Evolutionary conservation across 2,797 vertebrate genomes (phyloP).

Genomic region (Threskiornis aethiopicus): DNA sequence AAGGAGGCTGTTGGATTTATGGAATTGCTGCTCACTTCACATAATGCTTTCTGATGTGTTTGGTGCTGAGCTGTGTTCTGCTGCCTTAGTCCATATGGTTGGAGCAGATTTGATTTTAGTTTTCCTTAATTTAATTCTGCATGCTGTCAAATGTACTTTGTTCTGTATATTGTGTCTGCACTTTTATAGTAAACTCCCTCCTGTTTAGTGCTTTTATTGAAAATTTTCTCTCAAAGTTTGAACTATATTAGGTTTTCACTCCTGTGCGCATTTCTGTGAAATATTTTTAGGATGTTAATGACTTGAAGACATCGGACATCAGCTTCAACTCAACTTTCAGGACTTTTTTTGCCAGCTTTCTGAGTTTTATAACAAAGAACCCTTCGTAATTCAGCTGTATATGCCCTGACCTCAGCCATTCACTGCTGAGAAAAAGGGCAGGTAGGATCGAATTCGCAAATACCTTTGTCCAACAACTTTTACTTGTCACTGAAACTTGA

Average conservation of each 20-base stretch:
- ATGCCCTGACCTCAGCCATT: neutral
- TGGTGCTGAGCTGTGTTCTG: constrained; percentile 50
- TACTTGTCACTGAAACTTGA: neutral
- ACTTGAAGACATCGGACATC: neutral
- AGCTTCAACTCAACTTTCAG: neutral
- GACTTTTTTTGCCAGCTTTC: neutral
- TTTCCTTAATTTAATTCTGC: constrained; percentile 60
- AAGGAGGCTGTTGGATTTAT: constrained; percentile 30
- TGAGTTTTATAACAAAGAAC: neutral
- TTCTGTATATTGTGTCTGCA: constrained; percentile 50
- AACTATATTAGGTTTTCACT: constrained; percentile 3
- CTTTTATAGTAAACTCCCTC: constrained; percentile 43
- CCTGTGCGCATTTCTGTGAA: neutral
- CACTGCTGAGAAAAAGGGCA: neutral
- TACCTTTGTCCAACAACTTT: neutral
- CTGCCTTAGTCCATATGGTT: constrained; percentile 60
- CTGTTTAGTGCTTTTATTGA: constrained; percentile 29
- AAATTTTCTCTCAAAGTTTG: neutral
- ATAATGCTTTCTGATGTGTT: constrained; percentile 56
- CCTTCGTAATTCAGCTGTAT: neutral
- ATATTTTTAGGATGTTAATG: neutral
- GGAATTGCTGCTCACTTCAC: constrained; percentile 43
- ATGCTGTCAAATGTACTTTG: constrained; percentile 56
- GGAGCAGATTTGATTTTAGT: constrained; percentile 62
- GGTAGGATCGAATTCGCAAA: neutral